These are phyloP conservation scores for Odontocolon sp. DNA, from an alignment of 2,888 invertebrate species.

Conservation along the genomic window DNA sequence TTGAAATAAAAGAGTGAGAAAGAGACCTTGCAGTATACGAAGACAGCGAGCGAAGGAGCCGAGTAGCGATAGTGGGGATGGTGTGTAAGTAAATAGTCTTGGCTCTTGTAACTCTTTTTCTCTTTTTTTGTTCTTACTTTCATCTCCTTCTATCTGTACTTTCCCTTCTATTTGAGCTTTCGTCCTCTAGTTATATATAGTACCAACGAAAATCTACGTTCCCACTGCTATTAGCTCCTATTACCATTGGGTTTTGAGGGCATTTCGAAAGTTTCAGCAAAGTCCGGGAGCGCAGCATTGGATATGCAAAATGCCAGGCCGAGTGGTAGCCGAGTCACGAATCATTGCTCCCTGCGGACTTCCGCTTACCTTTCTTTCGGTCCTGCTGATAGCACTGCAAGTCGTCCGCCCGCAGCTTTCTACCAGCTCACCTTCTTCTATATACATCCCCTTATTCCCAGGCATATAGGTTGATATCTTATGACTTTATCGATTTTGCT, in stretches of 20 bases:
- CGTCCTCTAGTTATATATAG: too few species aligned
- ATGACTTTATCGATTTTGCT: slow-evolving; percentile 30
- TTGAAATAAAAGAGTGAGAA: too few species aligned
- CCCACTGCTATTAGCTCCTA: not conserved
- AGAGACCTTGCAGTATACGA: too few species aligned
- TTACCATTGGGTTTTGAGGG: slow-evolving; percentile 18
- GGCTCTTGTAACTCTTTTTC: not conserved
- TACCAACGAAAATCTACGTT: not conserved
- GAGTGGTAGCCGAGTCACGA: slow-evolving; percentile 66
- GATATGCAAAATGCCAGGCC: slow-evolving; percentile 69
- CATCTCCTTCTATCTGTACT: not conserved
- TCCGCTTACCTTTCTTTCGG: slow-evolving; percentile 58
- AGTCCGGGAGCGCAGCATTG: slow-evolving; percentile 47
- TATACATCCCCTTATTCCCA: not conserved
- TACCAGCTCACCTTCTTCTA: not conserved
- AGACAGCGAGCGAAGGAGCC: too few species aligned
- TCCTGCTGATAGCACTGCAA: not conserved
- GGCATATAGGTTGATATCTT: slow-evolving; percentile 12
- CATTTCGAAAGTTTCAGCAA: not conserved
- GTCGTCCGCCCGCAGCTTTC: slow-evolving; percentile 1
- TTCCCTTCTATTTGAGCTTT: not conserved
- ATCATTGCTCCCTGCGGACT: slow-evolving; percentile 69
- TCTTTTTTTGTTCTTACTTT: slow-evolving; percentile 22
- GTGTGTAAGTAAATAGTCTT: slow-evolving; percentile 5
- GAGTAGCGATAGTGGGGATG: too few species aligned